Base-by-base conservation (phyloP, 2,797 vertebrate species). In the Huso huso region DNA sequence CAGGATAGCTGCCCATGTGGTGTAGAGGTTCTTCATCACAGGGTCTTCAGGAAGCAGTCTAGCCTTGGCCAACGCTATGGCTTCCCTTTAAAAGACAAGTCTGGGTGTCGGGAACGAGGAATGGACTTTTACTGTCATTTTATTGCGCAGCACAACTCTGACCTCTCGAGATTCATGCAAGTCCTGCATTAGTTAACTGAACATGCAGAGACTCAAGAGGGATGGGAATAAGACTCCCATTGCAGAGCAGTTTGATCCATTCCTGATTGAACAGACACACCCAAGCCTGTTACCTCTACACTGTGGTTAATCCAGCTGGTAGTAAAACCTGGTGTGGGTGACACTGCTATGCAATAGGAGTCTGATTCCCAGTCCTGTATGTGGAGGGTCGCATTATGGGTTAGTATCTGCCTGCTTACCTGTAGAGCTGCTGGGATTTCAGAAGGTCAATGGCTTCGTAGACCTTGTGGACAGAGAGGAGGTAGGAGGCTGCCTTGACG, bases 401-500 rank as follows among this genome's bases (percentile, higher is more conserved):
- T 37, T 18, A 7, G 6, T 7, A 37, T 61, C 12, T 13, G 1
- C 11, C 55, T 11, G 11, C 69, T 63, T 11, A 98, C 97, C 97
- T 94, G 89, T 93, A 95, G 18, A 95, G 85, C 64, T 89, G 87
- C 78, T 98, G 91, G 0, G 89, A 86, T 71, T 84, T 90, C 71
- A 99, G 90, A 70, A 99, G 91, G 12, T 90, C 83, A 0, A 97
- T 73, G 49, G 97, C 95, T 71, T 97, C 93, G 0, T 94, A 91
- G 7, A 96, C 80, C 75, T 90, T 93, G 78, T 96, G 91, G 77
- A 98, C 73, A 52, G 95, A 93, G 60, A 99, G 90, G 50, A 99
- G 93, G 75, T 96, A 90, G 1, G 95, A 93, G 0, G 95, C 93
- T 0, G 97, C 97, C 79, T 98, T 98, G 78, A 96, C 88, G 23